Percentiles rank a stretch among this genome's conserved stretches.
Conservation (phyloP, 2,113 vertebrate genomes). For the Sula dactylatra region DNA sequence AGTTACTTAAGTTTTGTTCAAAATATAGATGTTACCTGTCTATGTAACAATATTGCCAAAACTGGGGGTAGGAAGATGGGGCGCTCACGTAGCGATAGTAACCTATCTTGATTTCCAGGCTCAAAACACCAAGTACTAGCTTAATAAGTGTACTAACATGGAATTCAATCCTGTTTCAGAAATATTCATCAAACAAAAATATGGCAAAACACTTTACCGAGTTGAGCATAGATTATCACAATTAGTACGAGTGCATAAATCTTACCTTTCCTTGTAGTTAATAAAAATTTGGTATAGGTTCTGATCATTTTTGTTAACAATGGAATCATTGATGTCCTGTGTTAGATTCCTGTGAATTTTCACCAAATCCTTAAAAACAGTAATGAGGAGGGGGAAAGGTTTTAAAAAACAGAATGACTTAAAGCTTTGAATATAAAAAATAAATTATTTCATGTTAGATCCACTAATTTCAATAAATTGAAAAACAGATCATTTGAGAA, state of each 20-base stretch:
- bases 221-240: neutral
- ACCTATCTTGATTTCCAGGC: neutral
- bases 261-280: constrained; percentile 94
- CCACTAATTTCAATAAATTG: neutral
- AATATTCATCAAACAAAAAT: neutral
- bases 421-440: neutral
- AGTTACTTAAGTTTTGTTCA: neutral
- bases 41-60: neutral
- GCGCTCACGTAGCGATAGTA: neutral
- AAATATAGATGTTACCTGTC: neutral
- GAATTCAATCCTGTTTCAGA: neutral
- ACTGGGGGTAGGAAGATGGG: neutral
- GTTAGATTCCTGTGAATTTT: constrained; percentile 91
- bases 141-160: neutral
- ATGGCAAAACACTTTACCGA: neutral
- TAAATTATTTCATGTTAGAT: neutral
- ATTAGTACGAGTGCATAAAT: neutral
- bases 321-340: constrained; percentile 89
- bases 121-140: neutral
- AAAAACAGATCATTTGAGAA: neutral
- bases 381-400: neutral
- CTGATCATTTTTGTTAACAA: constrained; percentile 87
- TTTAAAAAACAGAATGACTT: neutral
- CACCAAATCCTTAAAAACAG: constrained; percentile 87
- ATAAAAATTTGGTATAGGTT: constrained; percentile 95